Evolutionary conservation across 2,797 vertebrate genomes (phyloP).

Genomic region (Gymnothorax reevesii): DNA sequence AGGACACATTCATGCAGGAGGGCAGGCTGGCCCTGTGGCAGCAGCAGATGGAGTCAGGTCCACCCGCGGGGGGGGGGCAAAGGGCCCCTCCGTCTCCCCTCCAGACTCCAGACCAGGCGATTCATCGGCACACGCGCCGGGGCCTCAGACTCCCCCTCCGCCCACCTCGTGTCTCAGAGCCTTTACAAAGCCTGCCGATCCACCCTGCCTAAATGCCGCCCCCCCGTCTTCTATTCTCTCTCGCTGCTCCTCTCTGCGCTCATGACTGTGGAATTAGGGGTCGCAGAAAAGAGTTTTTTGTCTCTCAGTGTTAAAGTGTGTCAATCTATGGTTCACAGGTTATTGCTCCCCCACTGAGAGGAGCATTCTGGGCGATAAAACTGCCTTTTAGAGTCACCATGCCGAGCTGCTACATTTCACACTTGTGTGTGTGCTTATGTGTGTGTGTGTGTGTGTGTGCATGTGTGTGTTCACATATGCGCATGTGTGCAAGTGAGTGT

Average conservation of each 20-base stretch:
- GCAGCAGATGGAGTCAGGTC: constrained; percentile 71
- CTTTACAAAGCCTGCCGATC: not conserved
- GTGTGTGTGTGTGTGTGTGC: not conserved
- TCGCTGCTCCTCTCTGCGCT: not conserved
- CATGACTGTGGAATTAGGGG: not conserved
- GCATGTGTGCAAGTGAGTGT: not conserved
- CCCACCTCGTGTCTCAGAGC: not conserved
- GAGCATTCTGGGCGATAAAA: not conserved
- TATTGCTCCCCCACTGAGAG: constrained; percentile 49
- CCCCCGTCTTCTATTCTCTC: not conserved
- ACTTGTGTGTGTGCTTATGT: not conserved
- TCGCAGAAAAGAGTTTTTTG: not conserved
- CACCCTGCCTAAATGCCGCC: not conserved
- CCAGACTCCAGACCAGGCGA: constrained; percentile 20
- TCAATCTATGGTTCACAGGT: constrained; percentile 47
- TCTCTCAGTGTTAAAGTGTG: not conserved
- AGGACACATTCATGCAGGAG: constrained; percentile 49
- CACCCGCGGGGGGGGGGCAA: constrained; percentile 35
- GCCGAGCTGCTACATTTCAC: not conserved
- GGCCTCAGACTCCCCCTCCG: not conserved
- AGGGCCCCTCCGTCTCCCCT: constrained; percentile 41
- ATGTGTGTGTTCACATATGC: not conserved
- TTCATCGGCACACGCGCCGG: constrained; percentile 6
- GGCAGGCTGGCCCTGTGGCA: constrained; percentile 54
- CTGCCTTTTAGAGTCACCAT: not conserved